Evolutionary conservation across 2,113 vertebrate species (phyloP).

Genomic region (Phycodurus eques): DNA sequence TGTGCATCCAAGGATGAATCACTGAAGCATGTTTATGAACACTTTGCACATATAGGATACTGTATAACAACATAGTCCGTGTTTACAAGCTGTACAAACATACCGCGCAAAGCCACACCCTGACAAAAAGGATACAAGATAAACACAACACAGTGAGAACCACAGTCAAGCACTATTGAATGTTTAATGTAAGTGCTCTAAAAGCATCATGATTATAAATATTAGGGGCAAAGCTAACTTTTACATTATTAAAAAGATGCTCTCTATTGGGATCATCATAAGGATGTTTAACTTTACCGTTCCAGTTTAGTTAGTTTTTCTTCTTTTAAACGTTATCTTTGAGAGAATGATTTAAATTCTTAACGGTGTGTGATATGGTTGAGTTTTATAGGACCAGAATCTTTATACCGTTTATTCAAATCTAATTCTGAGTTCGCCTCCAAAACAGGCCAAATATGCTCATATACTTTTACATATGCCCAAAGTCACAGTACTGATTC

Average conservation of each 20-base stretch:
- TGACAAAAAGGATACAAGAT: constrained; percentile 12
- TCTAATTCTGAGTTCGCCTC: too few relatives aligned
- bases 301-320: not conserved
- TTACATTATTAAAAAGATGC: constrained; percentile 11
- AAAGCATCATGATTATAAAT: constrained; percentile 4
- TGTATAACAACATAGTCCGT: not conserved
- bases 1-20: not conserved
- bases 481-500: too few relatives aligned
- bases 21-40: constrained; percentile 1
- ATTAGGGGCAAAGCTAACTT: not conserved
- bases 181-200: constrained; percentile 19
- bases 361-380: too few relatives aligned
- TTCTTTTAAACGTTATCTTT: not conserved
- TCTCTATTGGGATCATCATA: constrained; percentile 22
- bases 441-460: too few relatives aligned
- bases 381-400: too few relatives aligned
- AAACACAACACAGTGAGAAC: not conserved
- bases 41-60: not conserved
- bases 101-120: not conserved
- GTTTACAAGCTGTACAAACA: constrained; percentile 18
- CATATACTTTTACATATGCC: too few relatives aligned
- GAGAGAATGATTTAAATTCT: too few relatives aligned
- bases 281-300: not conserved
- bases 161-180: not conserved
- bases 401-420: too few relatives aligned